Percentiles rank a stretch among this genome's conserved stretches.
phyloP scores from a whole-genome alignment of 2,797 vertebrate genomes.

The Sebastes minor region DNA sequence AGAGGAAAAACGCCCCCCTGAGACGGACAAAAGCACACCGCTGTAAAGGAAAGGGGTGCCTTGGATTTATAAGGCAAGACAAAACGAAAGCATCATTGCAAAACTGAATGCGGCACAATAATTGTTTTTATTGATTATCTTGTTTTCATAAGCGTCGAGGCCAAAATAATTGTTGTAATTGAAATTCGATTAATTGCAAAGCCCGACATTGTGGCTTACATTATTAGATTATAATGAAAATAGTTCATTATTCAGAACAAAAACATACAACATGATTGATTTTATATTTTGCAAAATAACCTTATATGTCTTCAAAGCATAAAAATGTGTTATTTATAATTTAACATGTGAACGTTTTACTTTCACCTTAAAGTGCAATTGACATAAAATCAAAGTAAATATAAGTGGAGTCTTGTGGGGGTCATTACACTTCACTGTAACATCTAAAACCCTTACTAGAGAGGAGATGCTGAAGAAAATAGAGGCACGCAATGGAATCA shows the following conservation, averaged over 20 bases:
- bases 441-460: background rate
- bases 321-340: background rate
- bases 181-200: too few relatives aligned
- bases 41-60: too few relatives aligned
- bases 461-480: constrained; percentile 17
- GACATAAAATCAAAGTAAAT: constrained; percentile 5
- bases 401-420: background rate
- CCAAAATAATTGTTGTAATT: too few relatives aligned
- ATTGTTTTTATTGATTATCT: too few relatives aligned
- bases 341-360: background rate
- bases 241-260: background rate
- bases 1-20: rapidly evolving
- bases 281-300: background rate
- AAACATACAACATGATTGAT: background rate
- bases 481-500: constrained; percentile 34
- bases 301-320: background rate
- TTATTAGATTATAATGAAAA: background rate
- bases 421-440: background rate
- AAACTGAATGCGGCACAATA: too few relatives aligned
- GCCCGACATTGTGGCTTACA: background rate
- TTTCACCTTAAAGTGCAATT: background rate
- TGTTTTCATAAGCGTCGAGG: too few relatives aligned
- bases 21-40: too few relatives aligned
- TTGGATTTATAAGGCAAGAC: too few relatives aligned
- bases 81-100: too few relatives aligned